Base-by-base conservation (phyloP, 1,140 invertebrate species). In the Bacillus rossius region DNA sequence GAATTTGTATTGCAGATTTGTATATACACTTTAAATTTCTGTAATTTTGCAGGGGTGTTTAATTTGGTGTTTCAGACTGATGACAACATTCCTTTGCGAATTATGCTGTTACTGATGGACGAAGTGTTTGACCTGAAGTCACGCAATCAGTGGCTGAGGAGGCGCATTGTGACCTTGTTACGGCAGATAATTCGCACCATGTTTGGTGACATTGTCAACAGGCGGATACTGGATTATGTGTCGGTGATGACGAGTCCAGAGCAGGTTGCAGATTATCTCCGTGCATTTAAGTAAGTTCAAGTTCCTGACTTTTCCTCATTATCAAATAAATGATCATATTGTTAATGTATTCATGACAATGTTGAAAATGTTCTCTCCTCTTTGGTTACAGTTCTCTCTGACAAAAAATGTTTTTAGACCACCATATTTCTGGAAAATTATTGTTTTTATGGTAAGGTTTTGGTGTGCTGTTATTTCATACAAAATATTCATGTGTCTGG, bases 41-140 rank as follows among this genome's bases (percentile, higher is more conserved):
- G n/a, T n/a, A n/a, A n/a, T n/a, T n/a, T n/a, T n/a, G n/a, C n/a
- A n/a, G n/a, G n/a, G n/a, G n/a, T n/a, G n/a, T n/a, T n/a, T 34
- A 34, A 7, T 34, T 34, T 34, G 29, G 10, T 7, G 10, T 74
- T 76, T 62, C 57, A 85, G 84, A 83, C 77, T 63, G 84, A 86
- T 65, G 89, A 93, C 66, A 93, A 92, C 74, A 92, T 95, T 75
- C 92, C 92, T 14, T 72, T 95, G 50, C 79, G 91, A 63, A 92
- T 95, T 62, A 84, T 95, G 74, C 71, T 96, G 34, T 73, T 94
- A 2, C 71, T 96, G 42, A 87, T 95, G 81, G 91, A 95, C 70
- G 93, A 96, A 80, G 87, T 96, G 3, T 96, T 96, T 76, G 92
- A 95, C 71, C 74, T 95, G 42, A 87, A 90, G 74, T 85, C 85